Evolutionary conservation across 2,113 vertebrate genomes (phyloP).

Genomic region (Microcebus ravelobensis): DNA sequence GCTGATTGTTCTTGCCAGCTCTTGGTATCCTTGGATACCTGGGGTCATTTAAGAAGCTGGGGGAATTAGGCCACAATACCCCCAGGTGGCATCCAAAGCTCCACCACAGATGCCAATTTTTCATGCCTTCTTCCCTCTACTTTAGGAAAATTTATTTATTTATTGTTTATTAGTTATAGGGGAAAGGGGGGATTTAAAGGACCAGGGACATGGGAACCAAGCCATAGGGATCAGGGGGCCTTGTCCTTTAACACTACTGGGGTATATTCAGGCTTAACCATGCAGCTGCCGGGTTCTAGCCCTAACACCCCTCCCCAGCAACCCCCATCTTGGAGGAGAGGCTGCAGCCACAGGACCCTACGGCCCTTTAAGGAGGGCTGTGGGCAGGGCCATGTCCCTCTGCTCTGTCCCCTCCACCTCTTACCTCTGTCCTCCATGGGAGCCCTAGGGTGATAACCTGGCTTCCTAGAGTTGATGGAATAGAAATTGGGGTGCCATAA

Average conservation of each 20-base stretch:
- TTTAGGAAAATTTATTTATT: constrained; percentile 81
- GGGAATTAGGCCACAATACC: constrained; percentile 27
- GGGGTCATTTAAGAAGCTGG: constrained; percentile 19
- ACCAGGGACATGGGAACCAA: constrained; percentile 81
- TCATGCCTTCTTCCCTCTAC: constrained; percentile 73
- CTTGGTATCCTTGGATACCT: constrained; percentile 51
- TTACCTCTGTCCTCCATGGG: constrained; percentile 1
- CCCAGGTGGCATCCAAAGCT: constrained; percentile 55
- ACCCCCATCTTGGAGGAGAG: neutral
- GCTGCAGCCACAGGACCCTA: neutral
- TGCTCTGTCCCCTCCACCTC: neutral
- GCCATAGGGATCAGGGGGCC: constrained; percentile 75
- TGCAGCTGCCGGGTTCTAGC: neutral
- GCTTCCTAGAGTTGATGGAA: neutral
- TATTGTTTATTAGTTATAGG: constrained; percentile 80
- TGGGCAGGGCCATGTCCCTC: constrained; percentile 24
- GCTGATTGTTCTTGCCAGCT: constrained; percentile 60
- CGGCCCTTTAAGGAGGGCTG: constrained; percentile 49
- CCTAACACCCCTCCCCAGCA: neutral
- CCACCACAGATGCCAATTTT: constrained; percentile 71
- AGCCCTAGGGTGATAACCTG: neutral
- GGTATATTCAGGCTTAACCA: constrained; percentile 42
- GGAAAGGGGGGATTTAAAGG: constrained; percentile 65
- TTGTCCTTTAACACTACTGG: constrained; percentile 75
- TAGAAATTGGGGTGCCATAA: neutral